These are phyloP conservation scores for Tetrax tetrax DNA, from an alignment of 2,113 vertebrate species.

Conservation along the genomic window DNA sequence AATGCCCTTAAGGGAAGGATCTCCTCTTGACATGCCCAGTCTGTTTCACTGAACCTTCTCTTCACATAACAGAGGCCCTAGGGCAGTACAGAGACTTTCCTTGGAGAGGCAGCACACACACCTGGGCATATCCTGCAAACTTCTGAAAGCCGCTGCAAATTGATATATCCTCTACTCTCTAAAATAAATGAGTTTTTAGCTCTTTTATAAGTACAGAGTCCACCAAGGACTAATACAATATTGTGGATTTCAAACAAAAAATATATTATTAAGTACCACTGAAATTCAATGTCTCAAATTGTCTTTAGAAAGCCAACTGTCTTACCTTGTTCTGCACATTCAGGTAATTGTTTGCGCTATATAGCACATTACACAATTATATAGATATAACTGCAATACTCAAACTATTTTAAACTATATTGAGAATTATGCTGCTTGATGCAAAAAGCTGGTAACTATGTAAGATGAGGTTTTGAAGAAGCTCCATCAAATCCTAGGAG, in stretches of 20 bases:
- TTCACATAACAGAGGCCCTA: neutral
- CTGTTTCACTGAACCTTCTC: neutral
- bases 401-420: neutral
- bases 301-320: neutral
- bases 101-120: neutral
- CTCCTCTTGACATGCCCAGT: neutral
- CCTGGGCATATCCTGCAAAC: neutral
- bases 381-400: neutral
- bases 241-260: neutral
- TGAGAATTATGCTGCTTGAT: neutral
- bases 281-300: neutral
- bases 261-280: neutral
- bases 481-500: slow-evolving; percentile 9
- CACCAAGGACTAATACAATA: neutral
- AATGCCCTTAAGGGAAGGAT: neutral
- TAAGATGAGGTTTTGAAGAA: slow-evolving; percentile 21
- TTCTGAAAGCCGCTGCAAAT: neutral
- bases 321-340: neutral
- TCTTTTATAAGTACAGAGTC: neutral
- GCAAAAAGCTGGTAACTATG: neutral
- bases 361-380: neutral
- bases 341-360: neutral
- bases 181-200: neutral
- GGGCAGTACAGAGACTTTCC: neutral
- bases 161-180: neutral